A percentile compares a stretch with the other conserved stretches of the same genome.
These are phyloP conservation scores for Myzus persicae DNA, from an alignment of 1,140 invertebrate species.

Conservation along the genomic window DNA sequence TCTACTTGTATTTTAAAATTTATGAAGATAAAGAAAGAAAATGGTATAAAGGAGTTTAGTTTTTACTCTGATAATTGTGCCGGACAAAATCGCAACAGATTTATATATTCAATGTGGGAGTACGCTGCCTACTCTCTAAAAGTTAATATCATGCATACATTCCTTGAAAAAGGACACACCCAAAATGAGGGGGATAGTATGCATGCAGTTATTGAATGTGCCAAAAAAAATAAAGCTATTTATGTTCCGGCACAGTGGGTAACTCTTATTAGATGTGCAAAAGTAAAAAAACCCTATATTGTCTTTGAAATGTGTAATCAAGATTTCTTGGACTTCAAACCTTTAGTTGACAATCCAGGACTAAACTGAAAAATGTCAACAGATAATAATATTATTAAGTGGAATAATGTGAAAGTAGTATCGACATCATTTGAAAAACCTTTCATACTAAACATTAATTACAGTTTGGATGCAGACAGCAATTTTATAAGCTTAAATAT, in stretches of 20 bases:
- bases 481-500: neutral
- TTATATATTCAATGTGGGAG: neutral
- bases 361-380: too few species aligned
- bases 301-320: neutral
- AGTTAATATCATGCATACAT: neutral
- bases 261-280: neutral
- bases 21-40: neutral
- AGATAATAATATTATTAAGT: too few species aligned
- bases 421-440: neutral
- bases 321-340: conserved; percentile 3
- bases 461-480: neutral
- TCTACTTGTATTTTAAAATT: conserved; percentile 6
- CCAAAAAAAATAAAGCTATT: neutral
- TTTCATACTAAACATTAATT: neutral
- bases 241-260: neutral
- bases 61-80: neutral
- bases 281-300: neutral
- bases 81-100: neutral
- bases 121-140: neutral
- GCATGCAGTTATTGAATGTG: neutral
- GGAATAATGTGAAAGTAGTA: too few species aligned
- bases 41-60: neutral
- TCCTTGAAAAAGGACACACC: neutral
- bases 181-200: neutral
- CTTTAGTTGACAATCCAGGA: too few species aligned